These are phyloP conservation scores for Coenobita brevimanus DNA, from an alignment of 1,140 invertebrate species.

Conservation along the genomic window DNA sequence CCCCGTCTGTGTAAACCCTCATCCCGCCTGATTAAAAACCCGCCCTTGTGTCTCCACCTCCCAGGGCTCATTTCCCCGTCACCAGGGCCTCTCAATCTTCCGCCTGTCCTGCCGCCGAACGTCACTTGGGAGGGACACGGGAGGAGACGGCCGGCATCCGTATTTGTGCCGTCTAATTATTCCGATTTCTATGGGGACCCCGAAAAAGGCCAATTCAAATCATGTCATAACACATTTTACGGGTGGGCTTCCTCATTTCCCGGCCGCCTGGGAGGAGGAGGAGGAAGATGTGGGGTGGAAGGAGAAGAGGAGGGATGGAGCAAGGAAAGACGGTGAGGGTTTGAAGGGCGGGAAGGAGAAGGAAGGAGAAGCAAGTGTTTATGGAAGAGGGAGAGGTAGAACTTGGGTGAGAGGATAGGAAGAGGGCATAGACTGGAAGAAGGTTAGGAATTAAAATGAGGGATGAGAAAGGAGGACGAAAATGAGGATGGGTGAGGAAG, in stretches of 20 bases:
- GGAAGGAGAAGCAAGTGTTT: neutral
- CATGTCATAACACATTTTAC: conserved; percentile 44
- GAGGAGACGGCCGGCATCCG: neutral
- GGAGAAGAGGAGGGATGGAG: neutral
- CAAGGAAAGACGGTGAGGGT: too few relatives aligned
- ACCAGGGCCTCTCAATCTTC: neutral
- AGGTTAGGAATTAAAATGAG: neutral
- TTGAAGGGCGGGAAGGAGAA: too few relatives aligned
- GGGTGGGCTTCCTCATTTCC: conserved; percentile 26
- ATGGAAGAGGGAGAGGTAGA: neutral
- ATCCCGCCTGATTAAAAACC: too few relatives aligned
- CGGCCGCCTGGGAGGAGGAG: neutral
- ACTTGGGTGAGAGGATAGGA: neutral
- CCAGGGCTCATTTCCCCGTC: neutral
- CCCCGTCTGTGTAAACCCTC: neutral
- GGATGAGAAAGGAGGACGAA: neutral
- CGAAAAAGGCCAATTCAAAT: conserved; percentile 45
- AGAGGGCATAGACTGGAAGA: neutral
- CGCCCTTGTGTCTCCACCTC: neutral
- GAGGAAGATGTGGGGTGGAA: neutral
- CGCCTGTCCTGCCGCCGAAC: neutral
- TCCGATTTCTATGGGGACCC: conserved; percentile 34
- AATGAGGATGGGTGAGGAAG: neutral
- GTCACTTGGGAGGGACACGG: neutral
- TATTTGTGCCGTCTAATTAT: conserved; percentile 45